Evolutionary conservation across 2,888 invertebrate species (phyloP), one percentile per base, ranked within the genome.

Genomic region (Macaria liturata): DNA sequence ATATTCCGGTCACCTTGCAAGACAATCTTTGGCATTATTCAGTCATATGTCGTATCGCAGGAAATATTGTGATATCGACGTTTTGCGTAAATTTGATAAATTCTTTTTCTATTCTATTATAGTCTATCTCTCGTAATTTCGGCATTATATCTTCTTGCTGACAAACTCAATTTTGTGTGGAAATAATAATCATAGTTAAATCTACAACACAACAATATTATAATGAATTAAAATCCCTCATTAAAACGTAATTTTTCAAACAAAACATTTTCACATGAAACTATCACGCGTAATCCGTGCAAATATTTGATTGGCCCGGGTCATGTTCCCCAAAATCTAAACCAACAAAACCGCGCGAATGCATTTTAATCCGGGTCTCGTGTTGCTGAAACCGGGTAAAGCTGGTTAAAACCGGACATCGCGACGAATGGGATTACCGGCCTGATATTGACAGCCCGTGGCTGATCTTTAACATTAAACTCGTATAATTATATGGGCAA

Each of bases 21-120:
- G 60, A 70, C 66, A 70, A 71, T 61, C 47, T 60, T 53, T 52
- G 61, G 64, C 52, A 72, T 69, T 67, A 69, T 67, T 62, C 64
- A 64, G 42, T 42, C 50, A 0, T 40, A 32, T 45, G 45, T 44
- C 49, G 50, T 0, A 43, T 59, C 42, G 48, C 30, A 49, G 45
- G 45, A 7, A 39, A 20, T 20, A 20, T 39, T 39, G 39, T 2
- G 20, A 20, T 20, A 20, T 20, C 20, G 20, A 20, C 20, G 2
- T 20, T 20, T 20, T 20, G 20, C 20, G 20, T 20, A 20, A 20
- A 20, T 20, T 20, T 20, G 20, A 20, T 20, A 20, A 20, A 20
- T 20, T 20, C 2, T 20, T 20, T 1, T 20, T 20, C 20, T 20
- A 1, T 20, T 20, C 20, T 20, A 20, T 20, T 20, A 20, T n/a